Evolutionary conservation across 2,797 vertebrate genomes (phyloP).

Genomic region (Prunella strophiata): DNA sequence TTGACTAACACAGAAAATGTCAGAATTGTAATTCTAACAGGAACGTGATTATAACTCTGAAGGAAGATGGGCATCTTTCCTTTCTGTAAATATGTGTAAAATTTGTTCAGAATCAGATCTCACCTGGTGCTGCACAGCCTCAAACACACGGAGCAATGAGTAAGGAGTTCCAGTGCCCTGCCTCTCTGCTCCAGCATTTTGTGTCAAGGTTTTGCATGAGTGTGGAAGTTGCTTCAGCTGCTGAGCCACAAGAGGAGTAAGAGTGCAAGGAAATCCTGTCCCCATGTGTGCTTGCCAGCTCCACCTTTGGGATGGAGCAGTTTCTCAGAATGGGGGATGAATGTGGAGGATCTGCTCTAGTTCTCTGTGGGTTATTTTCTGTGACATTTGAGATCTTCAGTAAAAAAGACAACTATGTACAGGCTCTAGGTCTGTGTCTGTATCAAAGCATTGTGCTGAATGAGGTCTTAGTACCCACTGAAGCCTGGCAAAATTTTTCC

Average conservation of each 20-base stretch:
- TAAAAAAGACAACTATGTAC: not conserved
- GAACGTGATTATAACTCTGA: not conserved
- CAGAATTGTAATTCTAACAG: not conserved
- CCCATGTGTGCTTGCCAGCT: not conserved
- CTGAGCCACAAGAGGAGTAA: not conserved
- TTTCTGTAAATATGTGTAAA: not conserved
- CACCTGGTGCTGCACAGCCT: accelerated
- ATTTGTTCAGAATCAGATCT: not conserved
- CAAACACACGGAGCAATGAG: not conserved
- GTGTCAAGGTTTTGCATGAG: accelerated
- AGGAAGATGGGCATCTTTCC: not conserved
- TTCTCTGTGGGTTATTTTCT: not conserved
- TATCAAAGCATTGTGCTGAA: not conserved
- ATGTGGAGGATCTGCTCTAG: not conserved
- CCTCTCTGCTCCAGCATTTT: not conserved
- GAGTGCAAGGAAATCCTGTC: not conserved
- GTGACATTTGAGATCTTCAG: not conserved
- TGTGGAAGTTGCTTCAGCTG: not conserved
- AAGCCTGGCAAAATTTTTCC: not conserved
- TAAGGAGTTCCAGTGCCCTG: not conserved
- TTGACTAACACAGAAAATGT: not conserved
- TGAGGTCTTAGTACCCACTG: not conserved
- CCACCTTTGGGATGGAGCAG: not conserved
- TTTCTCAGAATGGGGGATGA: not conserved
- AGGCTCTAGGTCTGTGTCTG: not conserved